Base-by-base conservation (phyloP, 1,140 invertebrate genomes). In the Drosophila nikananu region DNA sequence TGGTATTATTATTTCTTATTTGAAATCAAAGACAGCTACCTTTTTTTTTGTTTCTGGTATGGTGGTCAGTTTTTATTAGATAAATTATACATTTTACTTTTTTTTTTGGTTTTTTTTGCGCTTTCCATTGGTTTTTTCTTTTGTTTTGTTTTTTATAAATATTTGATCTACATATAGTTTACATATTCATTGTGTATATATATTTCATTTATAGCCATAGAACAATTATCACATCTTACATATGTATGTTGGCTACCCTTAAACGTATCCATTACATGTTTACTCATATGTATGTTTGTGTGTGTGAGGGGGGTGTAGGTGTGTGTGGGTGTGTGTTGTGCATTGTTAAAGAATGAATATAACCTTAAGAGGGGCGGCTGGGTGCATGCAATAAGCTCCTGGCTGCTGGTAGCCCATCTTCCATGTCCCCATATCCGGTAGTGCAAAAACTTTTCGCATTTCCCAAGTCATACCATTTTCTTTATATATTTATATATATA, bases 181-280 rank as follows among this genome's bases (percentile, higher is more conserved):
- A 66, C 63, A 66, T 77, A 65, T 76, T 66, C 64, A 67, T 55
- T 71, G 25, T 58, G 54, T 75, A 75, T 74, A 60, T 64, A 42
- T 73, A 73, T 51, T 77, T 48, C 68, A 52, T 66, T 65, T 81
- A 84, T 84, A 90, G 84, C 86, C 71, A 74, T 90, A 89, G 84
- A 89, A 89, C 84, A 89, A 90, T 89, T 89, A 89, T 89, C 86
- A 89, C 86, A 89, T 89, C 86, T 89, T 90, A 89, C 78, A 89
- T 77, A 59, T 77, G 75, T 77, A 66, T 77, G 75, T 77, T 77
- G 75, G 86, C 84, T 89, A 90, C 81, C 76, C 86, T 82, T 87
- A 84, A 81, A 83, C 61, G 78, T 89, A 89, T 89, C 86, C 86
- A 84, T 90, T 89, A 76, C 48, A 90, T 89, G 81, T 82, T 84